phyloP scores from a whole-genome alignment of 2,113 vertebrate species.

The Spheniscus mendiculus region DNA sequence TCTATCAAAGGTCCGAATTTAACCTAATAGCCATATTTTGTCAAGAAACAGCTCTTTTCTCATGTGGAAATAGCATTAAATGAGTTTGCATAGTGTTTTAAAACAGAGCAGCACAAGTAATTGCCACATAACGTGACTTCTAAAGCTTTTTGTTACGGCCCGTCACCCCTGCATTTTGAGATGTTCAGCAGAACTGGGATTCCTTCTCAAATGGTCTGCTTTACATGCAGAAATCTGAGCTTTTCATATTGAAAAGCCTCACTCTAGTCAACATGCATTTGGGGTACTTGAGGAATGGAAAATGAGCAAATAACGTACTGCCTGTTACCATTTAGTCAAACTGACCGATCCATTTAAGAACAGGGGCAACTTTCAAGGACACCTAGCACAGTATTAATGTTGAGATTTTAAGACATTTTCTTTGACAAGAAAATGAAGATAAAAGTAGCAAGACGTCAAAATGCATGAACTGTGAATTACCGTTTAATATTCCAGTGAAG shows the following conservation, averaged over 20 bases:
- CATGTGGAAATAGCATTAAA: background rate
- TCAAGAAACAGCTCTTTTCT: background rate
- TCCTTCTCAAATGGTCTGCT: background rate
- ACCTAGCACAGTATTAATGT: background rate
- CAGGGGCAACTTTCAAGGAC: background rate
- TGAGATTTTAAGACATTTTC: background rate
- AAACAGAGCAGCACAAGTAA: background rate
- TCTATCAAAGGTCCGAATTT: background rate
- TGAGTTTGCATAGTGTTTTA: background rate
- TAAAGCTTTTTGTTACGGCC: background rate
- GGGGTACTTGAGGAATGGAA: background rate
- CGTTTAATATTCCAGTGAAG: constrained; percentile 34
- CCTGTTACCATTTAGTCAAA: background rate
- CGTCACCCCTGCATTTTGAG: background rate
- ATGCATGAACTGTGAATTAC: background rate
- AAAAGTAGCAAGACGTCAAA: constrained; percentile 31
- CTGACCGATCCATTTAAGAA: background rate
- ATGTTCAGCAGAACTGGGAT: background rate
- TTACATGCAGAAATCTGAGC: background rate
- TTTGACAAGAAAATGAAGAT: constrained; percentile 19
- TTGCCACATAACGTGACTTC: background rate
- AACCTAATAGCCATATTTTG: background rate
- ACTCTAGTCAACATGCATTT: background rate
- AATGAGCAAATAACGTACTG: background rate
- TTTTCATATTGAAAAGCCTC: background rate